Evolutionary conservation across 1,140 invertebrate genomes (phyloP), one percentile per base, ranked within the genome.

Genomic region (Drosophila bifasciata): DNA sequence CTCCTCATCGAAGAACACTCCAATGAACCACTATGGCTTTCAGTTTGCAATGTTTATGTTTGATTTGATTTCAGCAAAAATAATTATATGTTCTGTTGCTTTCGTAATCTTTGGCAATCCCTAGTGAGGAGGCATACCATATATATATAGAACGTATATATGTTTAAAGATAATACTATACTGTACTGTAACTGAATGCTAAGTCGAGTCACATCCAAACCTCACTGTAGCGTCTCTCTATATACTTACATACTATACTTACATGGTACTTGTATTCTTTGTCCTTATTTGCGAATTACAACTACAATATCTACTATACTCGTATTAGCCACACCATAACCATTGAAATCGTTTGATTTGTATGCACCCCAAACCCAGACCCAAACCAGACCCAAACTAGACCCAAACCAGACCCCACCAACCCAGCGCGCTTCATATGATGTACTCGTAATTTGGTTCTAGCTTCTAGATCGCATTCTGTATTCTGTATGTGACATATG

Each of bases 21-120:
- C 32, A 75, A 45, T 41, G 50, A 79, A 80, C 74, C 74, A 88
- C 83, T 69, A 86, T 81, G 78, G 78, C 81, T 80, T 86, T 86
- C 55, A 81, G 78, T 86, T 86, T 64, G 43, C 58, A 81, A 74
- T 86, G 61, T 74, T 86, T 78, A 75, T 75, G 48, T 86, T 80
- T 86, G 52, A 73, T 85, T 81, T 88, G 57, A 55, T 86, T 86
- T 88, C 25, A 58, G 80, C 76, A 85, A 84, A 84, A 85, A 81
- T 74, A 77, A 56, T 81, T 88, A 64, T 83, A 19, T 68, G 58
- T 86, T 86, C 55, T 49, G 81, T 86, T 86, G 81, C 81, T 88
- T 81, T 81, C 83, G 81, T 86, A 86, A 80, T 76, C 62, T 86
- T 64, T 72, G 61, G 75, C 76, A 73, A 84, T 76, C 67, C 49